Evolutionary conservation across 2,113 vertebrate genomes (phyloP), one percentile per base, ranked within the genome.

Genomic region (Bombycilla garrulus): DNA sequence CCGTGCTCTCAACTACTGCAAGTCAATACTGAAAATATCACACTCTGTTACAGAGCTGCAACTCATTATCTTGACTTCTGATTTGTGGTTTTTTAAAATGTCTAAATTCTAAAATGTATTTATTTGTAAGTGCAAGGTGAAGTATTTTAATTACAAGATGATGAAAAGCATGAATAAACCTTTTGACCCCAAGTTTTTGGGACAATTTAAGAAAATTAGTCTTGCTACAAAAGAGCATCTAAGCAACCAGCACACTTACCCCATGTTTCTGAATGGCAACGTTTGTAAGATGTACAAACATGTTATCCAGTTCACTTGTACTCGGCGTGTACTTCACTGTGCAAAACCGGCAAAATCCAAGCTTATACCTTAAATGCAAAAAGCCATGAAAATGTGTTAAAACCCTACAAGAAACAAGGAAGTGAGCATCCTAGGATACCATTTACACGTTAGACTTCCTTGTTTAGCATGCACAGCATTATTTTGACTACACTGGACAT

Each of bases 191-290:
- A 61, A 45, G 51, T 25, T 57, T 86, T 33, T 12, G 18, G 25
- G 51, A 53, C 10, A n/a, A 74, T 33, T 71, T 33, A 51, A 79
- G 70, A 90, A 87, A 81, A 90, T 47, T n/a, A 65, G 45, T 40
- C 47, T 56, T 45, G 54, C 54, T 18, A 67, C 44, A 56, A 56
- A 70, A 78, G 36, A 77, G 38, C 19, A 35, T 44, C 53, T 45
- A 45, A 70, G 66, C 85, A 58, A 38, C 70, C 38, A 18, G 44
- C 5, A 69, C 53, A 83, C 98, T 98, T 85, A 99, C 99, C 97
- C 99, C 99, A 2, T 99, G 99, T 77, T 99, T 99, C 95, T 99
- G 99, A 92, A 99, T 99, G 96, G 99, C 99, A 56, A 99, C 99
- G 3, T 99, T 99, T 51, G 99, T 99, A 78, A 99, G 99, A 54